These are phyloP conservation scores for Nomada fabriciana DNA, from an alignment of 2,888 invertebrate species.

Conservation along the genomic window DNA sequence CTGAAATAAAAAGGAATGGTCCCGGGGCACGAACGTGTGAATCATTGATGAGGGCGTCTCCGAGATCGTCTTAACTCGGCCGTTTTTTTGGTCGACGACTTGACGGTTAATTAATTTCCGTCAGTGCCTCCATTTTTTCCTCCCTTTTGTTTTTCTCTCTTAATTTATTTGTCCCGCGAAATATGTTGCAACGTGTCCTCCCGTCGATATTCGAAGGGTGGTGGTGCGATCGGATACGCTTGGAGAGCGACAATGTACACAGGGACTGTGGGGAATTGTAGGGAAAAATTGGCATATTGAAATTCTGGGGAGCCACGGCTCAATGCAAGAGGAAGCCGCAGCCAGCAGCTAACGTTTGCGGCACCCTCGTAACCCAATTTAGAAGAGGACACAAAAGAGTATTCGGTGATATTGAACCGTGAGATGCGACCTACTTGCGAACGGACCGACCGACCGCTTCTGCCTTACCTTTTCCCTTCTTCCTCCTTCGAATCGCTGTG, in stretches of 20 bases:
- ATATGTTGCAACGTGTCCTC: too few relatives aligned
- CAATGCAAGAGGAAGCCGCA: conserved; percentile 53
- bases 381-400: conserved; percentile 77
- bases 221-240: not conserved
- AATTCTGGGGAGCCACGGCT: conserved; percentile 48
- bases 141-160: not conserved
- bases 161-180: too few relatives aligned
- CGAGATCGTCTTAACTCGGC: not conserved
- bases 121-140: not conserved
- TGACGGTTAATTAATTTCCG: not conserved
- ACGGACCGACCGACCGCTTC: conserved; percentile 61
- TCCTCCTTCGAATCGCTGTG: conserved; percentile 24
- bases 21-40: not conserved
- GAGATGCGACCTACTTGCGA: conserved; percentile 81
- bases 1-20: conserved; percentile 27
- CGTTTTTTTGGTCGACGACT: not conserved
- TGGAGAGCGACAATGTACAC: conserved; percentile 26
- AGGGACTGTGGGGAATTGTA: not conserved
- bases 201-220: not conserved
- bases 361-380: conserved; percentile 80
- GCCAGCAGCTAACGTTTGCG: conserved; percentile 62
- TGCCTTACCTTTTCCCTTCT: conserved; percentile 60
- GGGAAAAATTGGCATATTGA: conserved; percentile 60
- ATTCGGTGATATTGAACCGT: conserved; percentile 82
- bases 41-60: conserved; percentile 15